These are phyloP conservation scores for Eurois occulta DNA, from an alignment of 2,888 invertebrate genomes.

Conservation along the genomic window DNA sequence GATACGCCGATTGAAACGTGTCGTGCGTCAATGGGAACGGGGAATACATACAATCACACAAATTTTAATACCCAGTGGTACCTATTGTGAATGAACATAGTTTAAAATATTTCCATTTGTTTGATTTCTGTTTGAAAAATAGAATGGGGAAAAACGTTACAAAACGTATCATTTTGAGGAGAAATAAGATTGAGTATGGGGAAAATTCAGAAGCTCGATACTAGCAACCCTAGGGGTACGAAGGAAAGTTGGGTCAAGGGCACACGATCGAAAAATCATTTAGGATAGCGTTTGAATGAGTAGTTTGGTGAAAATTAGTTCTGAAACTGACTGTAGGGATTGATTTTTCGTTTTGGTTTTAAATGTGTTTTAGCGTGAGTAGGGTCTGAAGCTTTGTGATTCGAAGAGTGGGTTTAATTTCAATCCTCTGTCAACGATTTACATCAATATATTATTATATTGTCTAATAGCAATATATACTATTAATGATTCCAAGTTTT, in stretches of 20 bases:
- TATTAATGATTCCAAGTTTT: neutral
- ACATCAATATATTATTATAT: neutral
- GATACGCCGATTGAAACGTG: neutral
- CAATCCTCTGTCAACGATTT: neutral
- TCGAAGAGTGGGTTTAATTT: neutral
- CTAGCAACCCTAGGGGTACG: neutral
- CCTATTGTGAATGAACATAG: neutral
- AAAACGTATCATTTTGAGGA: neutral
- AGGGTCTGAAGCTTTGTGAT: conserved; percentile 2
- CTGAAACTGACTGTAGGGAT: conserved; percentile 14
- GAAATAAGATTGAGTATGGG: neutral
- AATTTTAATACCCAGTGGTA: neutral
- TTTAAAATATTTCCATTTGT: neutral
- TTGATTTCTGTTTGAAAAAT: neutral
- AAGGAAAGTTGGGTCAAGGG: conserved; percentile 57
- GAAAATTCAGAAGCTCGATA: neutral
- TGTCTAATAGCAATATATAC: neutral
- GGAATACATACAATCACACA: neutral
- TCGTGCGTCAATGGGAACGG: neutral
- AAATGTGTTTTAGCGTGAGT: neutral
- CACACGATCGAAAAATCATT: conserved; percentile 62
- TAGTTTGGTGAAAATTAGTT: conserved; percentile 49
- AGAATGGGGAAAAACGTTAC: neutral
- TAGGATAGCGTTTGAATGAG: conserved; percentile 35
- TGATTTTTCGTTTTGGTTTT: conserved; percentile 29